Base-by-base conservation (phyloP, 2,888 invertebrate genomes). In the Pharmacophagus antenor region DNA sequence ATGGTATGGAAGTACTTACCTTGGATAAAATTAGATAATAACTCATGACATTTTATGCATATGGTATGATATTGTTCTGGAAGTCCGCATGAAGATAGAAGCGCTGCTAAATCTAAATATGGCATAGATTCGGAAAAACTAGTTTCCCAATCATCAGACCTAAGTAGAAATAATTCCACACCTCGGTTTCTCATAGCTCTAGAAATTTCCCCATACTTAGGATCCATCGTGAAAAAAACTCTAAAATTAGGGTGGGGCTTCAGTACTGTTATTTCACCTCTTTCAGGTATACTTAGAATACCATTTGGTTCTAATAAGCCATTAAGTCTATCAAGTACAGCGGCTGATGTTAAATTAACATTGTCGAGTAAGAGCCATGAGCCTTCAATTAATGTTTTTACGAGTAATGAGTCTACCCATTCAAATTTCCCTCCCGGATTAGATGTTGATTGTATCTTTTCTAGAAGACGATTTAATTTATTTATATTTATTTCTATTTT, bases 181-280 rank as follows among this genome's bases (percentile, higher is more conserved):
- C 99, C 98, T 73, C 99, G 93, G 83, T 99, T 99, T 62, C 99
- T 93, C 99, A 99, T 99, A 0, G 99, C 99, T 69, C 97, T 93
- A 0, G 99, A 99, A 66, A 99, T 95, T 84, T 98, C 98, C 0
- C 99, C 99, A 84, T 96, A 95, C 73, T 94, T 95, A 0, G 99
- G 97, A 85, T 99, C 97, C 94, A 99, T 96, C 0, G 98, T 95
- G 63, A 99, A 93, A 77, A 99, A 98, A 42, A 99, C 93, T 66
- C 98, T 93, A 80, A 99, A 99, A 77, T 98, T 93, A 10, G 94
- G 92, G 80, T 99, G 98, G 1, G 99, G 98, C 70, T 83, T 92
- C 20, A 99, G 94, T 63, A 94, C 92, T 50, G 95, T 95, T 56
- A 94, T 83, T 23, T 96, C 95, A 3, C 99, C 99, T 70, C 98